Base-by-base conservation (phyloP, 1,140 invertebrate species). In the Lordiphosa collinella region DNA sequence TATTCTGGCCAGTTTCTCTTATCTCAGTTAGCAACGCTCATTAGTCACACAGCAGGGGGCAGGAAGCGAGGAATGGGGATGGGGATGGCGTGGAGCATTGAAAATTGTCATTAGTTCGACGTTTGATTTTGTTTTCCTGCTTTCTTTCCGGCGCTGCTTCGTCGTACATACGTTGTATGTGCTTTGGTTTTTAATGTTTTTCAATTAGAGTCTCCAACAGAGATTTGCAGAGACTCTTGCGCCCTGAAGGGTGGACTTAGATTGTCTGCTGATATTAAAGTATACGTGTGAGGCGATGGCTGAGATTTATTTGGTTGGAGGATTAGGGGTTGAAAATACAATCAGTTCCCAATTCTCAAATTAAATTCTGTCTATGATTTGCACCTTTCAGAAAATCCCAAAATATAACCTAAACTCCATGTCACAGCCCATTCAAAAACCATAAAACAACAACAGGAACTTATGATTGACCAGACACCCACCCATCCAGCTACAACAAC, bases 51-150 rank as follows among this genome's bases (percentile, higher is more conserved):
- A n/a, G n/a, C n/a, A 73, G 72, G 67, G 54, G 49, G 37, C 11
- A 25, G 32, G 35, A 2, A 37, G 51, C 10, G 12, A 11, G 34
- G 6, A 36, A 34, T 18, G 29, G 35, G 34, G 29, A 7, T 32
- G 32, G 51, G 36, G 47, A 29, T 31, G 51, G 61, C 72, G 72
- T 72, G 72, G 69, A 84, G 78, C 78, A 82, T 82, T 78, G 78
- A 78, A 82, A 82, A 82, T 78, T 82, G 79, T 82, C 78, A 82
- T 82, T 82, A 82, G 78, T 84, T 82, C 72, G 54, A 50, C 72
- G 54, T 84, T 85, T 78, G 72, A 84, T 78, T 82, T 67, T 62
- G 50, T 34, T 48, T 55, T 47, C n/a, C n/a, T n/a, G n/a, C n/a
- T n/a, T n/a, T n/a, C n/a, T n/a, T n/a, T n/a, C n/a, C n/a, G n/a